Conservation (phyloP, 2,113 vertebrate species). For the Microcebus murinus region DNA sequence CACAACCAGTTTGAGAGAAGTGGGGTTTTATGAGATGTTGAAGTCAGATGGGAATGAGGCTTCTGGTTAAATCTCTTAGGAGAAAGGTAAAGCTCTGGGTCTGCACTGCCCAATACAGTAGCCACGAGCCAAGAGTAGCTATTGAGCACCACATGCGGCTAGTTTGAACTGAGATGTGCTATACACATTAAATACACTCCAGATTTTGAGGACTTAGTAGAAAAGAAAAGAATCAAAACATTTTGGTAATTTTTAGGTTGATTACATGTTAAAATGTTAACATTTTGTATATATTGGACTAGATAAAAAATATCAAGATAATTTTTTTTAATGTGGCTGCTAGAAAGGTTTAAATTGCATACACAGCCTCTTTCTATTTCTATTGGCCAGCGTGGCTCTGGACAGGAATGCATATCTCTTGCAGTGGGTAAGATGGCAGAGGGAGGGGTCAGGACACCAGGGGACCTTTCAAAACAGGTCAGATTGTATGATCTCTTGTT, state of each 20-base stretch:
- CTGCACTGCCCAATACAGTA: not conserved
- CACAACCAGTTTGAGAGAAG: not conserved
- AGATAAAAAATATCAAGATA: slow-evolving; percentile 22
- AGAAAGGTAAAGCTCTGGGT: not conserved
- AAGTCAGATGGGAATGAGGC: not conserved
- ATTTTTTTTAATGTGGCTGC: not conserved
- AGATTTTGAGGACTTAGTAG: not conserved
- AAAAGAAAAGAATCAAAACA: not conserved
- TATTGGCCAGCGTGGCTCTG: not conserved
- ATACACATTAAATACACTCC: not conserved
- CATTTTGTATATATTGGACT: not conserved
- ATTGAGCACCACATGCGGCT: not conserved
- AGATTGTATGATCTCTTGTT: not conserved
- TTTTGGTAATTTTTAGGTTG: slow-evolving; percentile 2
- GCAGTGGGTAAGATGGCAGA: not conserved
- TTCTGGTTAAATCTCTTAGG: not conserved
- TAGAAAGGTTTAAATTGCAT: not conserved
- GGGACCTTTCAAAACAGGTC: not conserved
- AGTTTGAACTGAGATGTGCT: not conserved
- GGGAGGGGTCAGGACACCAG: not conserved
- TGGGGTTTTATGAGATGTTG: not conserved
- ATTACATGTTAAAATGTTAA: slow-evolving; percentile 6
- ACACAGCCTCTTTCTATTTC: not conserved
- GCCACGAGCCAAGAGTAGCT: not conserved
- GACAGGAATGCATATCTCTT: fast-evolving